phyloP scores from a whole-genome alignment of 2,113 vertebrate species.

The Megaleporinus macrocephalus region DNA sequence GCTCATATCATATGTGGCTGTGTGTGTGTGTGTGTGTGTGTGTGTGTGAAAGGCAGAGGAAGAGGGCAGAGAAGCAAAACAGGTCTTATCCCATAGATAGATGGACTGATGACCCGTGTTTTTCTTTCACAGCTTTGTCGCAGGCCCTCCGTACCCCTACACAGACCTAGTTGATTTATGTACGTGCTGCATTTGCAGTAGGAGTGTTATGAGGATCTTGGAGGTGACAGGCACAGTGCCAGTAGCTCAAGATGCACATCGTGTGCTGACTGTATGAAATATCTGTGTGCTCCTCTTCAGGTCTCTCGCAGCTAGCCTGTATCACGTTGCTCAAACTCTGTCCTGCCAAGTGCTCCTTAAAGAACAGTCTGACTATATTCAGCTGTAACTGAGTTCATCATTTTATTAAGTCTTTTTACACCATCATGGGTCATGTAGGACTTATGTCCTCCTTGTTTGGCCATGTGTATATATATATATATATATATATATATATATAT shows the following conservation, averaged over 20 bases:
- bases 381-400: not conserved
- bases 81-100: not conserved
- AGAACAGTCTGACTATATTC: not conserved
- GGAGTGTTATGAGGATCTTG: not conserved
- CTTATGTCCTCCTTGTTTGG: not conserved
- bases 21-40: no score
- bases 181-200: constrained; percentile 4
- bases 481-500: no score
- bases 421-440: not conserved
- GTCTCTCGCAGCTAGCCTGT: not conserved
- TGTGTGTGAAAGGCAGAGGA: no score
- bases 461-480: no score
- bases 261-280: constrained; percentile 41
- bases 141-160: not conserved
- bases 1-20: no score
- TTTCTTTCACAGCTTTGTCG: not conserved
- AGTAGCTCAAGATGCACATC: constrained; percentile 16
- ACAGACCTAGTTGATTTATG: constrained; percentile 33
- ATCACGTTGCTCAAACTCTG: constrained; percentile 2
- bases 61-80: no score
- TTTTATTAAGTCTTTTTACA: not conserved
- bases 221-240: constrained; percentile 27
- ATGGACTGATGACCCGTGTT: not conserved
- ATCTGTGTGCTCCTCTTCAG: constrained; percentile 1
- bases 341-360: not conserved